phyloP scores from a whole-genome alignment of 2,888 invertebrate genomes.

The Synanthedon tipuliformis region DNA sequence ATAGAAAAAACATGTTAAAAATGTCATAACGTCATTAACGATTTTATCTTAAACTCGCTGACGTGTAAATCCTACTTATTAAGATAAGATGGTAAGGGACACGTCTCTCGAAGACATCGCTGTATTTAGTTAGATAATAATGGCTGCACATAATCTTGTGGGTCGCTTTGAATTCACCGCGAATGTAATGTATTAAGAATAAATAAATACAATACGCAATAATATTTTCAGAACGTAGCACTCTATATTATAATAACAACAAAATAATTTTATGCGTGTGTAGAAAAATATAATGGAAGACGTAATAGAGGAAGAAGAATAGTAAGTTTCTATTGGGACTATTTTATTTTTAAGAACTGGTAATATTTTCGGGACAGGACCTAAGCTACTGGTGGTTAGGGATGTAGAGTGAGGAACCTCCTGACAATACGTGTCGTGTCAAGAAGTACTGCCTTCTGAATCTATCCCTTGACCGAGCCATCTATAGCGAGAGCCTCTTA shows the following conservation, averaged over 20 bases:
- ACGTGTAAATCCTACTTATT: slow-evolving; percentile 1
- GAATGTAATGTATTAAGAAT: slow-evolving; percentile 6
- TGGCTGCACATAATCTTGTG: neutral
- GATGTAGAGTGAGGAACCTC: no score
- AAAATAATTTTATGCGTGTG: slow-evolving; percentile 10
- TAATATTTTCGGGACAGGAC: no score
- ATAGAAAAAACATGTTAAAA: no score
- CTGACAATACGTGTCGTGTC: no score
- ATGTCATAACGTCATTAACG: neutral
- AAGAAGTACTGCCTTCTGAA: no score
- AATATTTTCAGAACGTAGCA: slow-evolving; percentile 5
- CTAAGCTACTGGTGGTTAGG: no score
- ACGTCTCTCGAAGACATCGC: neutral
- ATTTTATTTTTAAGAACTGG: no score
- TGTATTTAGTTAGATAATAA: slow-evolving; percentile 3
- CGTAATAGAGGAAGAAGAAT: slow-evolving; percentile 33
- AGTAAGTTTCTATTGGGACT: slow-evolving; percentile 19
- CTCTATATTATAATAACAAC: slow-evolving; percentile 8
- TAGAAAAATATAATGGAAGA: slow-evolving; percentile 27
- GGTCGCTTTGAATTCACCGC: slow-evolving; percentile 7
- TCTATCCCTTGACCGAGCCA: no score
- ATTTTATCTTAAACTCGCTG: slow-evolving; percentile 9
- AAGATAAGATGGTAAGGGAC: neutral
- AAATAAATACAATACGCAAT: slow-evolving; percentile 6
- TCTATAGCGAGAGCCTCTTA: no score